phyloP scores from a whole-genome alignment of 2,888 invertebrate genomes.

The Lasius fuliginosus region DNA sequence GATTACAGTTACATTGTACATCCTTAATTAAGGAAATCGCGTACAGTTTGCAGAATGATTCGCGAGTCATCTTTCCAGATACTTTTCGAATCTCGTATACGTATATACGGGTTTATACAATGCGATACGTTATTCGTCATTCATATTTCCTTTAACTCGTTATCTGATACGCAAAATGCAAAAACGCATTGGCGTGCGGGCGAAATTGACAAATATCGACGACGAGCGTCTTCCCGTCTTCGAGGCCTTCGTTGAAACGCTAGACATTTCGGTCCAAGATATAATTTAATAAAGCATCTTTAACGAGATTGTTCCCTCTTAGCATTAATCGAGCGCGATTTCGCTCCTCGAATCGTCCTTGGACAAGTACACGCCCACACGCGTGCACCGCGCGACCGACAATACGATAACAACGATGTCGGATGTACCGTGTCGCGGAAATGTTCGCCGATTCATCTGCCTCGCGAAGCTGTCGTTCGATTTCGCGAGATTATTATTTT shows the following conservation, averaged over 20 bases:
- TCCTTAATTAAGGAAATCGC: neutral
- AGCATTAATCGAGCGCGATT: slow-evolving; percentile 25
- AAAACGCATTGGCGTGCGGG: neutral
- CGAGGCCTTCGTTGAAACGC: neutral
- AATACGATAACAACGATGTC: slow-evolving; percentile 31
- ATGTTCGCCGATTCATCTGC: neutral
- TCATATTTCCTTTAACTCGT: neutral
- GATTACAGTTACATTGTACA: neutral
- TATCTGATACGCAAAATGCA: neutral
- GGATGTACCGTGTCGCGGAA: slow-evolving; percentile 22
- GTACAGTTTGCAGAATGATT: neutral
- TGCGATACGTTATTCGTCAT: neutral
- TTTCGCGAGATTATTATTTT: neutral
- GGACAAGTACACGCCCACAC: slow-evolving; percentile 40
- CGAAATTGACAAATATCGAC: neutral
- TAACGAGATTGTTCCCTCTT: slow-evolving; percentile 13
- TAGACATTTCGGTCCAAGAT: neutral
- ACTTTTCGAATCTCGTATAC: neutral
- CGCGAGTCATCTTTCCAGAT: neutral
- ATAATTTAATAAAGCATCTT: slow-evolving; percentile 2
- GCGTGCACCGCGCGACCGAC: slow-evolving; percentile 5
- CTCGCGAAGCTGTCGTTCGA: neutral
- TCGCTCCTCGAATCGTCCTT: slow-evolving; percentile 25
- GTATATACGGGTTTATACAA: neutral
- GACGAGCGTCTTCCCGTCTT: neutral